These are phyloP conservation scores for Notolepis coatsorum DNA, from an alignment of 2,797 vertebrate species.

Conservation along the genomic window DNA sequence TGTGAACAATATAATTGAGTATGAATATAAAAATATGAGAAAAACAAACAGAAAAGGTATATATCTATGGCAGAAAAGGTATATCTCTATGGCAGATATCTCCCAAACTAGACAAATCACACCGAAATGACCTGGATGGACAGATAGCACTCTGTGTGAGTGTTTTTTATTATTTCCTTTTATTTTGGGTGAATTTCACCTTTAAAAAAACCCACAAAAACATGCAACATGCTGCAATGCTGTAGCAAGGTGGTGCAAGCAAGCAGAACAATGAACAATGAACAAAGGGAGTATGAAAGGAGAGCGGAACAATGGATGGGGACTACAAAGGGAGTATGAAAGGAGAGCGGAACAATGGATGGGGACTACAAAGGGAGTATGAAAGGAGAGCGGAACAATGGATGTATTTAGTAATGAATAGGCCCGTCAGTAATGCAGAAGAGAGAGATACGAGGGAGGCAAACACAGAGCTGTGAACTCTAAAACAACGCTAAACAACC, in stretches of 20 bases:
- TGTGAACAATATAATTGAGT: too few relatives aligned
- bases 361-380: not conserved
- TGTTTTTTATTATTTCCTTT: not conserved
- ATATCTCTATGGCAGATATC: not conserved
- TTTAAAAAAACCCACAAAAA: not conserved
- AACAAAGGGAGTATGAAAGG: not conserved
- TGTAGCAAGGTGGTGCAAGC: not conserved
- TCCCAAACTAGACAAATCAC: too few relatives aligned
- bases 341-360: not conserved
- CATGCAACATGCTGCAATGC: not conserved
- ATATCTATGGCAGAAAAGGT: not conserved
- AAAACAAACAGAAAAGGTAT: too few relatives aligned
- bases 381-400: not conserved
- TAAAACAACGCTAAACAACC: not conserved
- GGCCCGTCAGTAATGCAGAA: slow-evolving; percentile 18
- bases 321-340: not conserved
- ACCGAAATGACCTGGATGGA: too few relatives aligned
- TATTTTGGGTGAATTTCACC: not conserved
- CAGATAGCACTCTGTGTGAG: not conserved
- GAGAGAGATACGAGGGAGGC: not conserved
- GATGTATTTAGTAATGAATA: slow-evolving; percentile 23
- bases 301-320: not conserved
- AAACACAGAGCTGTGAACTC: too few relatives aligned
- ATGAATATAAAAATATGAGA: too few relatives aligned
- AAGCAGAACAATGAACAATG: not conserved